Percentiles rank a stretch among this genome's conserved stretches.
Conservation (phyloP, 2,113 vertebrate species). For the Acanthisitta chloris region DNA sequence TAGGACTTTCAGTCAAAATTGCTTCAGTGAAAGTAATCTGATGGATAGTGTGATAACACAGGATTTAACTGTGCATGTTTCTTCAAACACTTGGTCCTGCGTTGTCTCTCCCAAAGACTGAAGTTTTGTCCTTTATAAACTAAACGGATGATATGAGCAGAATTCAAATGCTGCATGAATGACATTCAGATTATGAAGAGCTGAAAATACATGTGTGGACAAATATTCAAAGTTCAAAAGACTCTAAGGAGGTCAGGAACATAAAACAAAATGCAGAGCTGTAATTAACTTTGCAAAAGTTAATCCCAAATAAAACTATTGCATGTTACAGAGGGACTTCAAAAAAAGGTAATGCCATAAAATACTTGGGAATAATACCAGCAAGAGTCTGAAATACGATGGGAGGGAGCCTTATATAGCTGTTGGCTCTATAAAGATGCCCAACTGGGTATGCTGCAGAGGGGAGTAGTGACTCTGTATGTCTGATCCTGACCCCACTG, state of each 20-base stretch:
- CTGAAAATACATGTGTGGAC: not conserved
- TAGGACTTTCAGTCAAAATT: not conserved
- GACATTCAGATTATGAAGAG: not conserved
- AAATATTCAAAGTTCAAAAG: conserved; percentile 22
- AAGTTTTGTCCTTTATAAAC: not conserved
- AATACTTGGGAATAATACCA: not conserved
- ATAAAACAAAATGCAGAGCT: not conserved
- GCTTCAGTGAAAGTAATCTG: not conserved
- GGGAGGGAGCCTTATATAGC: not conserved
- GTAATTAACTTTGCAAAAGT: not conserved
- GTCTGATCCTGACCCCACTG: not conserved
- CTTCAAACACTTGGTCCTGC: not conserved
- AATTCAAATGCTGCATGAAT: not conserved
- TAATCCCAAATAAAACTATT: not conserved
- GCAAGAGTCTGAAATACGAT: not conserved
- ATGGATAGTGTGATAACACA: not conserved
- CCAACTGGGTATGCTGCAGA: not conserved
- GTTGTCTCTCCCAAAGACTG: not conserved
- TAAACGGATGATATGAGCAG: not conserved
- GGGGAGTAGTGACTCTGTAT: not conserved
- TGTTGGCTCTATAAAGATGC: not conserved
- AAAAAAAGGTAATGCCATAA: not conserved
- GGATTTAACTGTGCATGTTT: not conserved
- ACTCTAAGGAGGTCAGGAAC: not conserved
- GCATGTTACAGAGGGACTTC: not conserved